These are phyloP conservation scores for Stichodactyla helianthus DNA, from an alignment of 64 coral and sea anemone species.

Conservation along the genomic window DNA sequence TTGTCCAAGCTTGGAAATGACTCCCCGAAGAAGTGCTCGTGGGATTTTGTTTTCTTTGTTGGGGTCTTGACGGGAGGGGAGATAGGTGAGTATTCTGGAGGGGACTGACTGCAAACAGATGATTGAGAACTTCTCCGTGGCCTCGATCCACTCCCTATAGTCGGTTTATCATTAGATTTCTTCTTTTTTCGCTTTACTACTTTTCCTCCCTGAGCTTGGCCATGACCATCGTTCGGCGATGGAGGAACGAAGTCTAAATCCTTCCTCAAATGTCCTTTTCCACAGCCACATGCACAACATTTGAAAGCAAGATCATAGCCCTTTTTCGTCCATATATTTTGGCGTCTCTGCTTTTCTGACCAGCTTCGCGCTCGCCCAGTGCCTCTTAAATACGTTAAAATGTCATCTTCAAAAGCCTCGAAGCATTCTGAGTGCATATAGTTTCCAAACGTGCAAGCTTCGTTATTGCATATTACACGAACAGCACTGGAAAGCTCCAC, in stretches of 20 bases:
- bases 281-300: slow-evolving; percentile 89
- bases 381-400: slow-evolving; percentile 78
- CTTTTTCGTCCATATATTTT: slow-evolving; percentile 99
- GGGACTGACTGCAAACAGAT: slow-evolving; percentile 74
- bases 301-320: slow-evolving; percentile 92
- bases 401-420: slow-evolving; percentile 93
- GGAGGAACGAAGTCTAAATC: slow-evolving; percentile 81
- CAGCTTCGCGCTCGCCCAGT: slow-evolving; percentile 92
- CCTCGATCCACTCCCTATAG: slow-evolving; percentile 51
- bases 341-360: slow-evolving; percentile 92
- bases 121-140: slow-evolving; percentile 82
- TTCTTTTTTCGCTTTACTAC: slow-evolving; percentile 88
- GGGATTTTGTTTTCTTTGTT: slow-evolving; percentile 87
- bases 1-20: slow-evolving; percentile 25
- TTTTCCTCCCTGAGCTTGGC: slow-evolving; percentile 45
- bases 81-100: slow-evolving; percentile 78
- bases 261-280: slow-evolving; percentile 90
- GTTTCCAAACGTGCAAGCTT: slow-evolving; percentile 69
- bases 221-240: slow-evolving; percentile 60
- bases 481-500: slow-evolving; percentile 71
- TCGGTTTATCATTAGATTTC: slow-evolving; percentile 88
- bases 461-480: slow-evolving; percentile 96
- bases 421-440: slow-evolving; percentile 97
- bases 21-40: slow-evolving; percentile 63
- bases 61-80: slow-evolving; percentile 78